phyloP scores from a whole-genome alignment of 2,113 vertebrate species.

The Panthera uncia region DNA sequence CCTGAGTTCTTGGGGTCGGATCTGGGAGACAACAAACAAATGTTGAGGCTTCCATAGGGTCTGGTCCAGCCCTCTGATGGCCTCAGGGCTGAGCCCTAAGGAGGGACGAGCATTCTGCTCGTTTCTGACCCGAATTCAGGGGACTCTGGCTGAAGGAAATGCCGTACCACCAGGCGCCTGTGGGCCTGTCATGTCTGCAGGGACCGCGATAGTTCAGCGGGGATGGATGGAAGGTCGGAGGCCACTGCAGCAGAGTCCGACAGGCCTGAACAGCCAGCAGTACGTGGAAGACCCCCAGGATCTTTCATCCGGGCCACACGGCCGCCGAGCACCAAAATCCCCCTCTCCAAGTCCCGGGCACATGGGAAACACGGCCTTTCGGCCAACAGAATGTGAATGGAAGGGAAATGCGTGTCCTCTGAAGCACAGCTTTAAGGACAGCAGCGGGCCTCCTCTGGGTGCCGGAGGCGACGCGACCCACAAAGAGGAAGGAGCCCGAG shows the following conservation, averaged over 20 bases:
- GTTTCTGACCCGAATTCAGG: not conserved
- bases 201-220: not conserved
- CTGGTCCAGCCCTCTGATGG: too few species aligned
- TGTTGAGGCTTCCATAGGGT: not conserved
- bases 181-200: not conserved
- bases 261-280: too few species aligned
- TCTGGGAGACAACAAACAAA: not conserved
- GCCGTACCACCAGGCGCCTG: accelerated
- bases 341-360: not conserved
- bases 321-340: accelerated
- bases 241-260: too few species aligned
- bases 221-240: not conserved
- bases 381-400: accelerated
- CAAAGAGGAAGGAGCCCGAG: not conserved
- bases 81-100: not conserved
- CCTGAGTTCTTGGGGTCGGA: not conserved
- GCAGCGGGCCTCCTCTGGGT: not conserved
- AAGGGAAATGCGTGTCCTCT: not conserved
- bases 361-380: accelerated
- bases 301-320: accelerated
- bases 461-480: too few species aligned
- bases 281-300: accelerated
- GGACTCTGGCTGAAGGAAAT: not conserved
- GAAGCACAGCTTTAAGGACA: not conserved
- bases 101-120: accelerated